Conservation (phyloP, 2,888 invertebrate species). For the Drosophila heteroneura region DNA sequence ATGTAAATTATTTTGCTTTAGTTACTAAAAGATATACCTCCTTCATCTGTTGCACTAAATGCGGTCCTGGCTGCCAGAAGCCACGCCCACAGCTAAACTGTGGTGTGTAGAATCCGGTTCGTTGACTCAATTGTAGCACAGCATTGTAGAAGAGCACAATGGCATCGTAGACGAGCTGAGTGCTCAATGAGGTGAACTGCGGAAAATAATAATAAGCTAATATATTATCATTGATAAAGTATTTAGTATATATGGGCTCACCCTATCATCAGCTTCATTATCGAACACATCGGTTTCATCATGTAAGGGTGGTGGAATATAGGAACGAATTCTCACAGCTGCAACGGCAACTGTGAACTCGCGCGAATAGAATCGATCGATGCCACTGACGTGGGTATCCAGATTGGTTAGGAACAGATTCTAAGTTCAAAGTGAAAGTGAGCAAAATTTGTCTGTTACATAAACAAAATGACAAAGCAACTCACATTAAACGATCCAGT, state of each 20-base stretch:
- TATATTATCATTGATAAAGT: background rate
- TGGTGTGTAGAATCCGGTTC: conserved; percentile 63
- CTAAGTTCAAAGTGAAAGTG: conserved; percentile 23
- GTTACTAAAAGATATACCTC: conserved; percentile 84
- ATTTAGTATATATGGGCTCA: conserved; percentile 6
- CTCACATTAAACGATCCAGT: conserved; percentile 83
- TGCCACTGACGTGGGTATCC: conserved; percentile 83
- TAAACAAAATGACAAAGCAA: background rate
- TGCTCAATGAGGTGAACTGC: conserved; percentile 60
- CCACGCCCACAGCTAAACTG: conserved; percentile 69
- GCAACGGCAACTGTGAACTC: conserved; percentile 67
- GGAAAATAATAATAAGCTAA: background rate
- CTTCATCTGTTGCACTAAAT: conserved; percentile 88
- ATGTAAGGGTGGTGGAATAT: conserved; percentile 72
- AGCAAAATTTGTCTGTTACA: rapidly evolving
- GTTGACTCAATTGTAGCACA: conserved; percentile 85
- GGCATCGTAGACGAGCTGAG: conserved; percentile 94
- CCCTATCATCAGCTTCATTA: conserved; percentile 50
- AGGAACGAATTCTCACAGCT: conserved; percentile 70
- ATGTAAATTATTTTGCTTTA: background rate
- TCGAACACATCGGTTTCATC: conserved; percentile 77
- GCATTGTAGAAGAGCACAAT: conserved; percentile 96
- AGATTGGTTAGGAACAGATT: conserved; percentile 86
- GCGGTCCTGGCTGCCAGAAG: conserved; percentile 87
- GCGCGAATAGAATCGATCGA: conserved; percentile 71